phyloP scores from a whole-genome alignment of 2,888 invertebrate species.

The Resseliella maxima region DNA sequence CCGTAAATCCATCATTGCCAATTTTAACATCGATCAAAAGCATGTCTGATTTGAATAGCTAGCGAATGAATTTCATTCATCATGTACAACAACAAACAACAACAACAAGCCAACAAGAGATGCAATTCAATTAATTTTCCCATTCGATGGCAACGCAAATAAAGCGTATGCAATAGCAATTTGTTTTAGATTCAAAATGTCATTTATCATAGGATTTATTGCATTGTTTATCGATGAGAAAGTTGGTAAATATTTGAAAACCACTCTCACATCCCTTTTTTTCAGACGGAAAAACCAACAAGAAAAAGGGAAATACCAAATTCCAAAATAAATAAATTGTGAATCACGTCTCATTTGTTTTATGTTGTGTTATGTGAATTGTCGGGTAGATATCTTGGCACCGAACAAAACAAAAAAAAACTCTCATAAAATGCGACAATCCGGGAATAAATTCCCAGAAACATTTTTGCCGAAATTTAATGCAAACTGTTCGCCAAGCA shows the following conservation, averaged over 20 bases:
- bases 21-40: too few species aligned
- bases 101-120: not conserved
- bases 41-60: too few species aligned
- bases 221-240: not conserved
- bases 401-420: too few species aligned
- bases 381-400: too few species aligned
- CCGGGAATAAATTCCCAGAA: too few species aligned
- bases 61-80: too few species aligned
- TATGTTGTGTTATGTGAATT: not conserved
- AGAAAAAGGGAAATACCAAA: not conserved
- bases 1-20: too few species aligned
- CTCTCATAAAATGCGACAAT: too few species aligned
- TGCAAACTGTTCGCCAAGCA: too few species aligned
- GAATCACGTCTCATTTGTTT: not conserved
- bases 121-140: not conserved
- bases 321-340: not conserved
- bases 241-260: not conserved
- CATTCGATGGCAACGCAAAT: not conserved
- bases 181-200: slow-evolving; percentile 26
- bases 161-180: slow-evolving; percentile 36
- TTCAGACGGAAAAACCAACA: not conserved
- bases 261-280: not conserved
- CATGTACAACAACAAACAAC: too few species aligned
- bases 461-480: too few species aligned
- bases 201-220: slow-evolving; percentile 16